These are phyloP conservation scores for Pygocentrus nattereri DNA, from an alignment of 2,797 vertebrate genomes.

Conservation along the genomic window DNA sequence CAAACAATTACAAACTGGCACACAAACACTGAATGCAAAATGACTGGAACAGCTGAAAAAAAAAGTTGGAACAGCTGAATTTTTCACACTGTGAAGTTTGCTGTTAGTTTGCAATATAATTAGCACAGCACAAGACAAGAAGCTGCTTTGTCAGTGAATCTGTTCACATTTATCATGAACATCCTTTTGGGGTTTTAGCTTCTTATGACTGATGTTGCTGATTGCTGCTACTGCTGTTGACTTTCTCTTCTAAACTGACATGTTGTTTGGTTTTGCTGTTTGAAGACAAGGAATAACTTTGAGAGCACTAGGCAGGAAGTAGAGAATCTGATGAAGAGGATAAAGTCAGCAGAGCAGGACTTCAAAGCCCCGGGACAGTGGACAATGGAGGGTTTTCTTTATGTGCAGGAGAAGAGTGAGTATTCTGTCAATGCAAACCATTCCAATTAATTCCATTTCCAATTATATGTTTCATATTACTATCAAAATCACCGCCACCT, in stretches of 20 bases:
- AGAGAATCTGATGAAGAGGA: constrained; percentile 95
- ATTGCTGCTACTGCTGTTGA: neutral
- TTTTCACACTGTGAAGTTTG: neutral
- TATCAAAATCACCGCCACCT: no score
- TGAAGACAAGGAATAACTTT: constrained; percentile 97
- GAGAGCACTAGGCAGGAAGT: constrained; percentile 98
- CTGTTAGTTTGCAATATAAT: neutral
- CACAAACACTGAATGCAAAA: neutral
- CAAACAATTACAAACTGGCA: neutral
- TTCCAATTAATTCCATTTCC: no score
- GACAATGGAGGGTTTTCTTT: constrained; percentile 97
- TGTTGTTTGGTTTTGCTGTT: constrained; percentile 53
- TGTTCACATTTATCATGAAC: neutral
- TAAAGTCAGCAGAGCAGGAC: constrained; percentile 93
- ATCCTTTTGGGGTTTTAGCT: neutral
- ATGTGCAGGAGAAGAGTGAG: constrained; percentile 97
- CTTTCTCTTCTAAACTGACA: constrained; percentile 4
- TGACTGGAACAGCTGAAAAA: neutral
- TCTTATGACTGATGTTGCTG: neutral
- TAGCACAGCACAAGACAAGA: neutral
- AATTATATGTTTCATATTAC: no score
- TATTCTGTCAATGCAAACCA: constrained; percentile 49
- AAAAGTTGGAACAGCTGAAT: no score
- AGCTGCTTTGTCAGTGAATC: neutral
- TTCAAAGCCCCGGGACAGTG: constrained; percentile 92